Conservation (phyloP, 2,797 vertebrate species). For the Streptopelia turtur region DNA sequence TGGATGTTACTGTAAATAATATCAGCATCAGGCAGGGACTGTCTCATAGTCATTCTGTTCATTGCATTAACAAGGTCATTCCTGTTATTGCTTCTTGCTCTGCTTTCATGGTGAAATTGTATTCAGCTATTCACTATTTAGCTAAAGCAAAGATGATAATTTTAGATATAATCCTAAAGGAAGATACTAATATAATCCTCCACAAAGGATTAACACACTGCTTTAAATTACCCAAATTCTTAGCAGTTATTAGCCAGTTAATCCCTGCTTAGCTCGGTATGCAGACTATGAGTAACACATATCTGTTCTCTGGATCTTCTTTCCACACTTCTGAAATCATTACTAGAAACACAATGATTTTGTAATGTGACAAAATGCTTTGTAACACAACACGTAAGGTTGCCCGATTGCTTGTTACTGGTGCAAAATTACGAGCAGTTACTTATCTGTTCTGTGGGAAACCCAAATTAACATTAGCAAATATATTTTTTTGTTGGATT, state of each 20-base stretch:
- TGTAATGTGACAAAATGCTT: neutral
- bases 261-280: neutral
- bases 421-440: neutral
- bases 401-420: neutral
- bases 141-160: neutral
- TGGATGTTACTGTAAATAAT: neutral
- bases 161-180: neutral
- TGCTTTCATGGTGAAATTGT: neutral
- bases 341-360: neutral
- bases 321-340: neutral
- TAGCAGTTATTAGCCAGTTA: neutral
- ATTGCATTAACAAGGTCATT: neutral
- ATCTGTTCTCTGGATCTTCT: neutral
- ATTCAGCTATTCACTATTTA: neutral
- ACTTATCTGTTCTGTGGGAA: neutral
- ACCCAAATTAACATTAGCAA: neutral
- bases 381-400: neutral
- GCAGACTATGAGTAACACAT: neutral
- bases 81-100: neutral
- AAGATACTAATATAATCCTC: neutral
- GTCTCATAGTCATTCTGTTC: neutral
- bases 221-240: neutral
- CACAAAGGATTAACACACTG: neutral
- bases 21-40: neutral
- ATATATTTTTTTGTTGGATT: neutral